Percentiles rank a stretch among this genome's conserved stretches.
phyloP scores from a whole-genome alignment of 2,888 invertebrate species.

The Melanostoma mellinum region DNA sequence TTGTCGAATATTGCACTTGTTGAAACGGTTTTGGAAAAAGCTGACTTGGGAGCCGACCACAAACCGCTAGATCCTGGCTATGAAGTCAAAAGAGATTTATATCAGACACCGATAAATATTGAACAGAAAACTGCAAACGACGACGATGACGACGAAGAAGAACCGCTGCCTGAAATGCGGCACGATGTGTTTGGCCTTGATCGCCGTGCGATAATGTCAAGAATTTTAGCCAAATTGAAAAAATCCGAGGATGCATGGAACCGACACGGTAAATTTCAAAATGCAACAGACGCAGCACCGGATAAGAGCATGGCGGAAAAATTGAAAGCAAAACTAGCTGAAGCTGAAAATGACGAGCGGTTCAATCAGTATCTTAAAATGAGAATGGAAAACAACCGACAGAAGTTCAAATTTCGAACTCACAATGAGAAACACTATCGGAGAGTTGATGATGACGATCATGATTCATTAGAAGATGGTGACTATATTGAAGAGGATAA shows the following conservation, averaged over 20 bases:
- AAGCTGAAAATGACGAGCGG: slow-evolving; percentile 63
- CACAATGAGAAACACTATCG: slow-evolving; percentile 40
- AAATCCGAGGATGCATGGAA: slow-evolving; percentile 84
- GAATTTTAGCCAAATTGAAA: slow-evolving; percentile 83
- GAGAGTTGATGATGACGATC: slow-evolving; percentile 35
- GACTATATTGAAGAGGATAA: slow-evolving; percentile 77
- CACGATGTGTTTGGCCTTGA: slow-evolving; percentile 88
- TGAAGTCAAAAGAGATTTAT: slow-evolving; percentile 54
- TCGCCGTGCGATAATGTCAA: slow-evolving; percentile 85
- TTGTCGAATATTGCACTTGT: slow-evolving; percentile 84
- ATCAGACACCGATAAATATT: neutral
- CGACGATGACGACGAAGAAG: slow-evolving; percentile 78
- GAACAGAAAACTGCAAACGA: slow-evolving; percentile 48
- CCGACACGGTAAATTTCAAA: slow-evolving; percentile 15
- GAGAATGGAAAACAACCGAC: slow-evolving; percentile 69
- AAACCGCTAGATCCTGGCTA: slow-evolving; percentile 81
- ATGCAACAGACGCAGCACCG: neutral
- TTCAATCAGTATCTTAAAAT: slow-evolving; percentile 67
- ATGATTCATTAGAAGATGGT: slow-evolving; percentile 73
- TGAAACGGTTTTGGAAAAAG: slow-evolving; percentile 84
- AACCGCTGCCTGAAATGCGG: slow-evolving; percentile 86
- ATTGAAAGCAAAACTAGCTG: slow-evolving; percentile 41
- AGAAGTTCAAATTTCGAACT: slow-evolving; percentile 73
- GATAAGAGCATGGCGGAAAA: slow-evolving; percentile 9
- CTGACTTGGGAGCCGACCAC: slow-evolving; percentile 88